Evolutionary conservation across 92 coral and sea anemone genomes (phyloP).

Genomic region (Scolanthus callimorphus): DNA sequence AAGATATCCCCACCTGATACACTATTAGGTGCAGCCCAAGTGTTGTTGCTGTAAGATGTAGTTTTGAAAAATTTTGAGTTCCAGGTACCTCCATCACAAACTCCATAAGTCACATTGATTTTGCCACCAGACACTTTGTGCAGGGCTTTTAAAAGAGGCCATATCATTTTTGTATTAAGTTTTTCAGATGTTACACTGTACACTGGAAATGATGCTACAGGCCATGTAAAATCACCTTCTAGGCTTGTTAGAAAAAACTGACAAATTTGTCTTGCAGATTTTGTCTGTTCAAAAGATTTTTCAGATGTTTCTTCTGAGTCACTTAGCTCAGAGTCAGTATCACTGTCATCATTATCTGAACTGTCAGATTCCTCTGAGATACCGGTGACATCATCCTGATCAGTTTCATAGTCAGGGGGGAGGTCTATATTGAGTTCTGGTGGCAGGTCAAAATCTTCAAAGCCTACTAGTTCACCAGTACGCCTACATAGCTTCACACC

Average conservation of each 20-base stretch:
- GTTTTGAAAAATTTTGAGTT: too few species aligned
- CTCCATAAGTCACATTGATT: too few species aligned
- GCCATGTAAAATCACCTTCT: constrained; percentile 31
- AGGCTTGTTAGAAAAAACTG: constrained; percentile 33
- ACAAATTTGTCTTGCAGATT: constrained; percentile 22
- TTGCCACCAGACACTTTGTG: too few species aligned
- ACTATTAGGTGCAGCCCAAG: too few species aligned
- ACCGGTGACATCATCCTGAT: neutral
- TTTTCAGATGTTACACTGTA: constrained; percentile 17
- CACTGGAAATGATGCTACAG: constrained; percentile 32
- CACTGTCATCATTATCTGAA: neutral
- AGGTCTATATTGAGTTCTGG: neutral
- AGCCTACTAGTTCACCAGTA: constrained; percentile 26
- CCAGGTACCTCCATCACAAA: too few species aligned
- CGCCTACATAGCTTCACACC: constrained; percentile 29
- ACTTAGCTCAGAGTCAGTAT: too few species aligned
- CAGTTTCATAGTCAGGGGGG: constrained; percentile 1
- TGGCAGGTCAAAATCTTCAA: constrained; percentile 10
- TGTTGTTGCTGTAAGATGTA: too few species aligned
- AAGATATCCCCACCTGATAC: too few species aligned
- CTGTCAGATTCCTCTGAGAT: neutral
- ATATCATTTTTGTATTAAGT: constrained; percentile 4
- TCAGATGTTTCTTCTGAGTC: neutral
- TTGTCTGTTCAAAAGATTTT: neutral
- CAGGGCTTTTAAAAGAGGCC: constrained; percentile 9